phyloP scores from a whole-genome alignment of 2,113 vertebrate genomes.

The Canis aureus region DNA sequence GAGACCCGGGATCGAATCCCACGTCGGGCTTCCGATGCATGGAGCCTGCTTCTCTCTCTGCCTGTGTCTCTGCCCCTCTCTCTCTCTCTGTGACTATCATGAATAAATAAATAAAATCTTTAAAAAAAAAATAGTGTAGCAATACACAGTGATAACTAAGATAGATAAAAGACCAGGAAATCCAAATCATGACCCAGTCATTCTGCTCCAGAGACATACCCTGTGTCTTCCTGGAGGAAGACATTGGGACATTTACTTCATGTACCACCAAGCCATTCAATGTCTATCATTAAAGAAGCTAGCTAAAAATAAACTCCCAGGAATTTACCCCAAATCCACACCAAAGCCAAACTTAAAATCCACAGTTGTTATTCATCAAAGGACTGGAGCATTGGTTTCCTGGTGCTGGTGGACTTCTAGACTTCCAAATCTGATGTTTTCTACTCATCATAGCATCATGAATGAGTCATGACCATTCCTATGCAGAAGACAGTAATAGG shows the following conservation, averaged over 20 bases:
- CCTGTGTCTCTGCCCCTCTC: no score
- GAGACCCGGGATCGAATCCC: no score
- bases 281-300: not conserved
- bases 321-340: not conserved
- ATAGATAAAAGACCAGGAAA: not conserved
- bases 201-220: not conserved
- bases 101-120: no score
- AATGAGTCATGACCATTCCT: accelerated
- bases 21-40: no score
- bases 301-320: not conserved
- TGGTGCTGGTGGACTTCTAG: not conserved
- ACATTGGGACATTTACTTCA: not conserved
- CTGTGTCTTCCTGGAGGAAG: not conserved
- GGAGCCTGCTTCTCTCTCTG: no score
- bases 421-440: no score
- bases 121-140: no score
- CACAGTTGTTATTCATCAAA: not conserved
- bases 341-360: not conserved
- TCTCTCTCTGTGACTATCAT: no score
- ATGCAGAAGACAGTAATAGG: not conserved
- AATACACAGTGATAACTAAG: not conserved
- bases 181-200: not conserved
- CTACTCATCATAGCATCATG: accelerated
- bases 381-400: not conserved
- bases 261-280: not conserved